These are phyloP conservation scores for Equus przewalskii DNA, from an alignment of 2,113 vertebrate species.

Conservation along the genomic window DNA sequence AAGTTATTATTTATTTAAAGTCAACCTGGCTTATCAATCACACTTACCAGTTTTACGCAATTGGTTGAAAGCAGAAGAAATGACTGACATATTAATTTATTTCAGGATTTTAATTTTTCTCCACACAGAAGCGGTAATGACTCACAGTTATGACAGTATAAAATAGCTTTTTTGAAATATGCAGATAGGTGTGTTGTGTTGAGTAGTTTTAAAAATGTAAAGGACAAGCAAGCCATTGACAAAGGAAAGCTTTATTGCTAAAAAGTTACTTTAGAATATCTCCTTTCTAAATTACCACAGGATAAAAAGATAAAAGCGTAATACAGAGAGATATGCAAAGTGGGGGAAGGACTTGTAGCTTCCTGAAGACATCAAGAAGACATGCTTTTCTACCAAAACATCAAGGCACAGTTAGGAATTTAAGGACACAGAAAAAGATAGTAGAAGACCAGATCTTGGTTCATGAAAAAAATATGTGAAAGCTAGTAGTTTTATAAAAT, in stretches of 20 bases:
- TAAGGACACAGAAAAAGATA: neutral
- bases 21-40: slow-evolving; percentile 7
- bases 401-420: neutral
- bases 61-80: slow-evolving; percentile 40
- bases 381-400: neutral
- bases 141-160: neutral
- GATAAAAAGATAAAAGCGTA: slow-evolving; percentile 12
- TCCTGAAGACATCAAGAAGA: slow-evolving; percentile 27
- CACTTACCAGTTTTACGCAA: neutral
- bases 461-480: neutral
- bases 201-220: neutral
- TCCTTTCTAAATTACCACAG: neutral
- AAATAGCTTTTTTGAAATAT: slow-evolving; percentile 40
- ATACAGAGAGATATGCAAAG: neutral
- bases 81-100: slow-evolving; percentile 38
- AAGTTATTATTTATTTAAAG: slow-evolving; percentile 63
- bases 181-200: neutral
- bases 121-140: neutral
- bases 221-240: neutral
- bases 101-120: slow-evolving; percentile 10
- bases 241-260: slow-evolving; percentile 21
- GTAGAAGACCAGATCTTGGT: neutral
- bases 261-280: neutral
- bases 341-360: neutral
- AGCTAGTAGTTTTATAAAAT: neutral